Conservation (phyloP, 2,797 vertebrate species). For the Stomatorhinus walkeri region DNA sequence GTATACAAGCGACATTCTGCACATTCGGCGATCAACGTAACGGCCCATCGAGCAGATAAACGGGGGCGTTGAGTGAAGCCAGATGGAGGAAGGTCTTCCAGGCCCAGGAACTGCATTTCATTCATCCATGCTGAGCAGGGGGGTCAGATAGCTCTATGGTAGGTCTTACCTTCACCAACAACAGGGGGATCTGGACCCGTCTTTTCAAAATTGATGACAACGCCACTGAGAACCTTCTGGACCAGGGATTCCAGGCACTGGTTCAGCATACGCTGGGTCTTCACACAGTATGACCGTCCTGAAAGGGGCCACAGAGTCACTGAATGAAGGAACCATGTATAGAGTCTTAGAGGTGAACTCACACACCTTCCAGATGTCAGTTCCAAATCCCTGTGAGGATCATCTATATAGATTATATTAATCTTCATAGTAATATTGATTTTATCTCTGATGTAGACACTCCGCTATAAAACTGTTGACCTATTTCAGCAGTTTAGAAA, state of each 20-base stretch:
- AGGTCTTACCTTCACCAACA: slow-evolving; percentile 69
- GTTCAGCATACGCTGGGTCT: slow-evolving; percentile 81
- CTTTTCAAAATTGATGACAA: slow-evolving; percentile 77
- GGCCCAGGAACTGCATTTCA: background rate
- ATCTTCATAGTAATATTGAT: background rate
- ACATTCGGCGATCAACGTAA: background rate
- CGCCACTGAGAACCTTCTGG: slow-evolving; percentile 76
- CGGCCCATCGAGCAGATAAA: background rate
- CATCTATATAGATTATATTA: background rate
- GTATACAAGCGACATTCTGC: background rate
- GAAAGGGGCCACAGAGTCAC: slow-evolving; percentile 4
- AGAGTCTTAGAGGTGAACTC: background rate
- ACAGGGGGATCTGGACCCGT: slow-evolving; percentile 76
- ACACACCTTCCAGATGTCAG: background rate
- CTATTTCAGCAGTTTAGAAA: background rate
- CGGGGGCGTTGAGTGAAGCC: background rate
- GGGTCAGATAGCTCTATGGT: background rate
- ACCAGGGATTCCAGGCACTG: slow-evolving; percentile 74
- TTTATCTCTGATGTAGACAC: background rate
- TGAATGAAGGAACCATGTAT: background rate
- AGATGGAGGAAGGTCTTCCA: background rate
- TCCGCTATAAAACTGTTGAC: background rate
- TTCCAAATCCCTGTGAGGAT: background rate
- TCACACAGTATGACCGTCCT: slow-evolving; percentile 90
- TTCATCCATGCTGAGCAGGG: background rate